These are phyloP conservation scores for Drosophila pseudotalamancana DNA, from an alignment of 2,888 invertebrate genomes.

Conservation along the genomic window DNA sequence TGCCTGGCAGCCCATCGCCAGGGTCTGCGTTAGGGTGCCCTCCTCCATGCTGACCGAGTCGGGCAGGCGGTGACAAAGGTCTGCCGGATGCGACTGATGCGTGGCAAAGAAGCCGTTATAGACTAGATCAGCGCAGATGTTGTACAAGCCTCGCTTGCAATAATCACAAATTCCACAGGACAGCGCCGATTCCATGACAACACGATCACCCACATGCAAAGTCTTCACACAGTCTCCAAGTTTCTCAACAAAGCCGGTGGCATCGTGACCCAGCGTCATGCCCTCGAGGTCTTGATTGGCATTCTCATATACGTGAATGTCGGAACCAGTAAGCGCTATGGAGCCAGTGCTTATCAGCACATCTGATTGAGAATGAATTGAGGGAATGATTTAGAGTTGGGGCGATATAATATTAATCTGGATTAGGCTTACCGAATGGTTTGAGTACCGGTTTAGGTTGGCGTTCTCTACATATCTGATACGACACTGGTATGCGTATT, in stretches of 20 bases:
- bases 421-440: conserved; percentile 57
- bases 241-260: conserved; percentile 91
- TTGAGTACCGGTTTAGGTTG: conserved; percentile 47
- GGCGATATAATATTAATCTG: background rate
- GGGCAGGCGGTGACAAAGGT: conserved; percentile 79
- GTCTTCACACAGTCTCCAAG: conserved; percentile 87
- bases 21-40: conserved; percentile 70
- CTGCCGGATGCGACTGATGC: conserved; percentile 75
- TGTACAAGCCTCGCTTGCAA: conserved; percentile 87
- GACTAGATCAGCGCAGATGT: conserved; percentile 72
- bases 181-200: conserved; percentile 96
- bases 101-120: conserved; percentile 77
- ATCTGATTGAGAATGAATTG: too few relatives aligned
- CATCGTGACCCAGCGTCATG: conserved; percentile 94
- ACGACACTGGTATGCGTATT: conserved; percentile 55
- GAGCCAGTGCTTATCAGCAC: conserved; percentile 88
- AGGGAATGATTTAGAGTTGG: too few relatives aligned
- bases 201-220: conserved; percentile 92
- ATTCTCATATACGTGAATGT: conserved; percentile 91
- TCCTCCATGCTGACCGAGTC: conserved; percentile 61
- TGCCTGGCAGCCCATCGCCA: conserved; percentile 79
- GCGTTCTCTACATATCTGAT: conserved; percentile 46
- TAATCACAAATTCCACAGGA: conserved; percentile 92
- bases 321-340: conserved; percentile 97
- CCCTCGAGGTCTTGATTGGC: conserved; percentile 58